These are phyloP conservation scores for Tetramorium parvispinum DNA, from an alignment of 1,140 invertebrate genomes.

Conservation along the genomic window DNA sequence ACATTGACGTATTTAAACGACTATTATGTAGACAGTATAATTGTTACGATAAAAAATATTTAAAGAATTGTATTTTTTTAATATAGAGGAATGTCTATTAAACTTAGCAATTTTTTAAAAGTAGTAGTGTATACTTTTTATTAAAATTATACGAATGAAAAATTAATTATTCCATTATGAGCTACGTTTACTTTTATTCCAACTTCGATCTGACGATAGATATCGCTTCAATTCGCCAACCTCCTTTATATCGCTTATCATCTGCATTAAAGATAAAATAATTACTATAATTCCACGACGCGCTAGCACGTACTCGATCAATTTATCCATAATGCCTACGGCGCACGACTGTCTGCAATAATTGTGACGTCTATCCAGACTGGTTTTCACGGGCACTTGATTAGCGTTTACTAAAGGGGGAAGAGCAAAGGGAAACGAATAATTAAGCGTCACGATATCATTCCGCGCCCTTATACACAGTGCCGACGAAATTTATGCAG, in stretches of 20 bases:
- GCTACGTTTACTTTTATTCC: slow-evolving; percentile 8
- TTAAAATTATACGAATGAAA: background rate
- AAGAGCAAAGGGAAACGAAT: slow-evolving; percentile 37
- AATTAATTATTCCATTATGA: slow-evolving; percentile 27
- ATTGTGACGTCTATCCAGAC: slow-evolving; percentile 47
- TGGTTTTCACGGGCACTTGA: slow-evolving; percentile 51
- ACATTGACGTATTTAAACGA: background rate
- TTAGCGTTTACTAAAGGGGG: slow-evolving; percentile 48
- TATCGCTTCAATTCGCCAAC: slow-evolving; percentile 4
- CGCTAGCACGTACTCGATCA: slow-evolving; percentile 36
- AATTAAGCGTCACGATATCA: slow-evolving; percentile 53
- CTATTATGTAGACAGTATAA: background rate
- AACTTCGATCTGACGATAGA: background rate
- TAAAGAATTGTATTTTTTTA: background rate
- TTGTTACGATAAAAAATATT: background rate
- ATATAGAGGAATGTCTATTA: background rate
- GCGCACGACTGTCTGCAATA: slow-evolving; percentile 43
- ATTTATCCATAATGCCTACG: slow-evolving; percentile 27
- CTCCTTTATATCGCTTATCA: slow-evolving; percentile 39
- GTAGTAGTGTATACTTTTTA: background rate
- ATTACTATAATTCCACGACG: slow-evolving; percentile 31
- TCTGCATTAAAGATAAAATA: slow-evolving; percentile 45
- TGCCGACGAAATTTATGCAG: slow-evolving; percentile 33
- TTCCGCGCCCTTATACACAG: slow-evolving; percentile 39
- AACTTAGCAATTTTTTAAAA: background rate